These are phyloP conservation scores for Trachelus troglodyta DNA, from an alignment of 2,888 invertebrate species.

Conservation along the genomic window DNA sequence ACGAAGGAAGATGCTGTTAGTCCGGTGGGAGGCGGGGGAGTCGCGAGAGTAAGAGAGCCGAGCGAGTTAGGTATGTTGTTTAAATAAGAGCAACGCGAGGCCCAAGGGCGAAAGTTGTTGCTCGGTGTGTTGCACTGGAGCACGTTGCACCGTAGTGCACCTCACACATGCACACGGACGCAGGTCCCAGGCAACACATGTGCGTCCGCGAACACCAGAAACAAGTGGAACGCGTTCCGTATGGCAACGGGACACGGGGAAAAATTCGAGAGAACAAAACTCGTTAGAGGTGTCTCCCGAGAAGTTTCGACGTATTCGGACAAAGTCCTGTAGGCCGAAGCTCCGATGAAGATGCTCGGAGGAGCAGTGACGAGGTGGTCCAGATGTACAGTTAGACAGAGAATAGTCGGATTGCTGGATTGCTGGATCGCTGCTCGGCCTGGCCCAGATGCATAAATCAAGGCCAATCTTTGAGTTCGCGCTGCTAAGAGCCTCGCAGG, in stretches of 20 bases:
- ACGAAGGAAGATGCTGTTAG: slow-evolving; percentile 14
- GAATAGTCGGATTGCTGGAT: neutral
- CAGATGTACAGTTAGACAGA: neutral
- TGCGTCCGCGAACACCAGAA: slow-evolving; percentile 30
- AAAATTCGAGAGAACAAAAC: neutral
- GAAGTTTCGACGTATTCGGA: neutral
- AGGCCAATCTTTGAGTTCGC: slow-evolving; percentile 38
- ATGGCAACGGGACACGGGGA: neutral
- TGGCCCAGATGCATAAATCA: slow-evolving; percentile 46
- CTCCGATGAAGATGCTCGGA: neutral
- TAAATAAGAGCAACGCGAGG: slow-evolving; percentile 63
- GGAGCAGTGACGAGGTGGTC: slow-evolving; percentile 3
- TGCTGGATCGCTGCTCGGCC: neutral
- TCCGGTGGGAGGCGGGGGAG: slow-evolving; percentile 35
- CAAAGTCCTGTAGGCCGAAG: no score
- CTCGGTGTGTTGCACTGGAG: slow-evolving; percentile 18
- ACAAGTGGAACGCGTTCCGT: slow-evolving; percentile 47
- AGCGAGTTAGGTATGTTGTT: slow-evolving; percentile 64
- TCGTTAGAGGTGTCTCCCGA: neutral
- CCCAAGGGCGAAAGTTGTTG: slow-evolving; percentile 63
- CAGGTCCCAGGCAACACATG: slow-evolving; percentile 21
- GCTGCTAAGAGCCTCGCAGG: slow-evolving; percentile 2
- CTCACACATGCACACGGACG: slow-evolving; percentile 1
- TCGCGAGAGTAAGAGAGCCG: slow-evolving; percentile 57
- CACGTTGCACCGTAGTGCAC: slow-evolving; percentile 8